Evolutionary conservation across 2,113 vertebrate species (phyloP).

Genomic region (Erythrolamprus reginae): DNA sequence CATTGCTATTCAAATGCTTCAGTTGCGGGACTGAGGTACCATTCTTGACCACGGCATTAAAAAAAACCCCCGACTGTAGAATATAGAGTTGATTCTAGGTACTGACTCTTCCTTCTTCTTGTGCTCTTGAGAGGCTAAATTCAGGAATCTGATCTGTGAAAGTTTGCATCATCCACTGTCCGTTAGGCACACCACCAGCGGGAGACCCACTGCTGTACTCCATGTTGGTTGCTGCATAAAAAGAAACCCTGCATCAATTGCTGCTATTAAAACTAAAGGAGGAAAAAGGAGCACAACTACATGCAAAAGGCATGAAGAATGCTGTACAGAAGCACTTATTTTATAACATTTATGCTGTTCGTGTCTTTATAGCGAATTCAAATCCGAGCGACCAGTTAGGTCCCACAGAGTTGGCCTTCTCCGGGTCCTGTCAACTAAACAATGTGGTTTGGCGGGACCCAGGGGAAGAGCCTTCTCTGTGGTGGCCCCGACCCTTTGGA

Average conservation of each 20-base stretch:
- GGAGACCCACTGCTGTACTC: constrained; percentile 48
- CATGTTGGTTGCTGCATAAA: constrained; percentile 51
- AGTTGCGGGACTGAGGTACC: constrained; percentile 66
- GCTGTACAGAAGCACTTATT: neutral
- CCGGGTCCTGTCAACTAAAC: no score
- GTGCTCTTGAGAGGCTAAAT: constrained; percentile 25
- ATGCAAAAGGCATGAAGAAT: neutral
- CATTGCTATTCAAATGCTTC: constrained; percentile 63
- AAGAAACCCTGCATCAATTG: neutral
- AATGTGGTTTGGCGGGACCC: no score
- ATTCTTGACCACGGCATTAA: constrained; percentile 57
- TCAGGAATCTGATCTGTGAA: constrained; percentile 82
- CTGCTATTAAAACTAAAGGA: no score
- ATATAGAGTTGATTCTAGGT: constrained; percentile 16
- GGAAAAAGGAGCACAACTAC: neutral
- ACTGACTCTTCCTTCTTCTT: constrained; percentile 44
- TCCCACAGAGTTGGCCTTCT: no score
- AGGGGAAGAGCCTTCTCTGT: no score
- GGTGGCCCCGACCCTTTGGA: no score
- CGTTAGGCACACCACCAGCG: constrained; percentile 71
- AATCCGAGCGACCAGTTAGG: no score
- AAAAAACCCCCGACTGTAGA: constrained; percentile 73
- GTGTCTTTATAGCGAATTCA: neutral
- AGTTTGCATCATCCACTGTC: constrained; percentile 83
- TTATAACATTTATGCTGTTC: neutral